Evolutionary conservation across 2,797 vertebrate species (phyloP).

Genomic region (Acanthiza pusilla): DNA sequence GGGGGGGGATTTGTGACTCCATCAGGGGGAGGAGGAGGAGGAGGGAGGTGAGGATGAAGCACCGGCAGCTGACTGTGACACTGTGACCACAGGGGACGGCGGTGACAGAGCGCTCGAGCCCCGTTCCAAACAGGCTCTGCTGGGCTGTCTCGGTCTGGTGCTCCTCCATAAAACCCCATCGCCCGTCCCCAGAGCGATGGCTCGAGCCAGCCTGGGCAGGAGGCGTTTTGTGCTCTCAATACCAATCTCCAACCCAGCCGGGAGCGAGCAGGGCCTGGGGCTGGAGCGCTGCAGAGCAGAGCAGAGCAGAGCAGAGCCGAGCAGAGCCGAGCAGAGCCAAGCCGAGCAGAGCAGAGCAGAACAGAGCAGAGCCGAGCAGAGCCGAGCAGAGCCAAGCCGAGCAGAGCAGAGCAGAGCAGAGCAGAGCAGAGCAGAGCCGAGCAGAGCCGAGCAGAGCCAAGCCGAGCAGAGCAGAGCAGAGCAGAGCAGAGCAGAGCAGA

Average conservation of each 20-base stretch:
- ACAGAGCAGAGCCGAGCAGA: no score
- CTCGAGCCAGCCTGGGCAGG: neutral
- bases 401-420: no score
- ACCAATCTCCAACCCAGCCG: neutral
- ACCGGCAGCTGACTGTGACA: accelerated
- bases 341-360: no score
- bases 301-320: no score
- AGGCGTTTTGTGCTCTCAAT: neutral
- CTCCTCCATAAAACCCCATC: neutral
- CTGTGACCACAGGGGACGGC: accelerated
- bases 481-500: neutral
- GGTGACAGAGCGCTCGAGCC: neutral
- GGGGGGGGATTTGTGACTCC: accelerated
- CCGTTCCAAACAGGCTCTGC: neutral
- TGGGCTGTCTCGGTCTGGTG: neutral
- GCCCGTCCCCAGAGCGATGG: accelerated
- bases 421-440: neutral
- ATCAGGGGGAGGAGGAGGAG: neutral
- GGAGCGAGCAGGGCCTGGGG: neutral
- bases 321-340: no score
- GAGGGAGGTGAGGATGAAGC: neutral
- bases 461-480: no score
- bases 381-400: no score
- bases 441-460: no score
- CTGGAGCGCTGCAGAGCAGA: no score